Evolutionary conservation across 1,140 invertebrate genomes (phyloP).

Genomic region (Scaptomyza hsui): DNA sequence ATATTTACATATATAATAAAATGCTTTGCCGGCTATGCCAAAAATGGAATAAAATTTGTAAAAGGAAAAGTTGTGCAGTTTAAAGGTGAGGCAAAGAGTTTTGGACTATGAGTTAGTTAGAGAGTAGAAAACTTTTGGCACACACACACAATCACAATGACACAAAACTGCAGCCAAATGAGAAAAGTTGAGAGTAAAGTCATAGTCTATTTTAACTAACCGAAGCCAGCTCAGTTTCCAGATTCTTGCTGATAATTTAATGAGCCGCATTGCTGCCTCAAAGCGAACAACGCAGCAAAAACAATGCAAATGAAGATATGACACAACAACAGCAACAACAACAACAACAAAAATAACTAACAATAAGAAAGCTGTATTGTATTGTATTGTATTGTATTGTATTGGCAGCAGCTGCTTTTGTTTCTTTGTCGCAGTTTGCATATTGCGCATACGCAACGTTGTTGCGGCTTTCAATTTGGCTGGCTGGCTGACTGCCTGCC

Average conservation of each 20-base stretch:
- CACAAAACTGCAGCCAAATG: constrained; percentile 44
- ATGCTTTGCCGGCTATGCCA: constrained; percentile 32
- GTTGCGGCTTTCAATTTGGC: constrained; percentile 57
- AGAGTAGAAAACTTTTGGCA: constrained; percentile 47
- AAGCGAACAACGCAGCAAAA: constrained; percentile 40
- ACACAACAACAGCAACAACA: constrained; percentile 1
- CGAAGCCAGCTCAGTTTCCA: constrained; percentile 18
- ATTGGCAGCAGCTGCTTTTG: constrained; percentile 42
- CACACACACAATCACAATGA: constrained; percentile 20
- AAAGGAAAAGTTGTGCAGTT: constrained; percentile 48
- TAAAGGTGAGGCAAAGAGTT: constrained; percentile 46
- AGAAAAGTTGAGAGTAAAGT: constrained; percentile 49
- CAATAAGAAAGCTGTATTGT: constrained; percentile 5
- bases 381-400: constrained; percentile 23
- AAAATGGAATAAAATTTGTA: constrained; percentile 25
- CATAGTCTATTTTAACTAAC: neutral
- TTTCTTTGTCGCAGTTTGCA: constrained; percentile 33
- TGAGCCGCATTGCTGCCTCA: constrained; percentile 58
- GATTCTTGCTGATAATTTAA: constrained; percentile 58
- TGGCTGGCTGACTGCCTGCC: neutral
- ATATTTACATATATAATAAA: constrained; percentile 52
- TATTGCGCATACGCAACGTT: constrained; percentile 72
- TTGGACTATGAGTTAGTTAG: constrained; percentile 36
- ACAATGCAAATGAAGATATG: constrained; percentile 56
- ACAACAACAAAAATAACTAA: neutral